phyloP scores from a whole-genome alignment of 1,140 invertebrate species.

The Melanaphis sacchari region DNA sequence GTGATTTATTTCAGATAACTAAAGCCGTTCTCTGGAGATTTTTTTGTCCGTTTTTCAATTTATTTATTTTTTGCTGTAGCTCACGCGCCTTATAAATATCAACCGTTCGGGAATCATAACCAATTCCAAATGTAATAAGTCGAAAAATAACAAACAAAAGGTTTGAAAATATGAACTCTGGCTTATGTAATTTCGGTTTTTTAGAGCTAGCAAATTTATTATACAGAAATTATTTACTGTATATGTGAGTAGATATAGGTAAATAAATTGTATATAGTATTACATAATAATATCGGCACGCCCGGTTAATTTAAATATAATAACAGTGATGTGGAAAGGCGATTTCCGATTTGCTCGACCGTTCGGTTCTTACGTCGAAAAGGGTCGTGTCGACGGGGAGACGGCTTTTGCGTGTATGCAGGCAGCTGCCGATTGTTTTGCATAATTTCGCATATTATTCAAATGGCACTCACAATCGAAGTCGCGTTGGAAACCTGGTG shows the following conservation, averaged over 20 bases:
- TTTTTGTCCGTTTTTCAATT: constrained; percentile 15
- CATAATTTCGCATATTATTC: constrained; percentile 43
- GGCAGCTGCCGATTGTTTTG: constrained; percentile 40
- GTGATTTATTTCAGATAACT: constrained; percentile 55
- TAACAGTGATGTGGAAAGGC: not conserved
- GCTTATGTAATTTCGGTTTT: not conserved
- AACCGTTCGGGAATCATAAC: not conserved
- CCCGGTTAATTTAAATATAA: not conserved
- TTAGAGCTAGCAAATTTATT: too few relatives aligned
- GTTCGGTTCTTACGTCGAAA: not conserved
- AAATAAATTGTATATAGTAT: too few relatives aligned
- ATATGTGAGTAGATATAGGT: too few relatives aligned
- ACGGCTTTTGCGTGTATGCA: not conserved
- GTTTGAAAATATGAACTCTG: not conserved
- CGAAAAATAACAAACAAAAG: constrained; percentile 24
- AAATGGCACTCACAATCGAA: constrained; percentile 35
- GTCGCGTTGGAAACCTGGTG: constrained; percentile 1
- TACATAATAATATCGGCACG: too few relatives aligned
- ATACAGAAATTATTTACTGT: too few relatives aligned
- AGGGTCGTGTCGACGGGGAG: not conserved
- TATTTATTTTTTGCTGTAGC: not conserved
- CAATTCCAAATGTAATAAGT: constrained; percentile 36
- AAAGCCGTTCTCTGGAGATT: constrained; percentile 45
- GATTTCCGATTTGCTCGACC: constrained; percentile 9
- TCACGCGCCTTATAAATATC: not conserved